These are phyloP conservation scores for Muricea muricata DNA, from an alignment of 92 coral and sea anemone species.

Conservation along the genomic window DNA sequence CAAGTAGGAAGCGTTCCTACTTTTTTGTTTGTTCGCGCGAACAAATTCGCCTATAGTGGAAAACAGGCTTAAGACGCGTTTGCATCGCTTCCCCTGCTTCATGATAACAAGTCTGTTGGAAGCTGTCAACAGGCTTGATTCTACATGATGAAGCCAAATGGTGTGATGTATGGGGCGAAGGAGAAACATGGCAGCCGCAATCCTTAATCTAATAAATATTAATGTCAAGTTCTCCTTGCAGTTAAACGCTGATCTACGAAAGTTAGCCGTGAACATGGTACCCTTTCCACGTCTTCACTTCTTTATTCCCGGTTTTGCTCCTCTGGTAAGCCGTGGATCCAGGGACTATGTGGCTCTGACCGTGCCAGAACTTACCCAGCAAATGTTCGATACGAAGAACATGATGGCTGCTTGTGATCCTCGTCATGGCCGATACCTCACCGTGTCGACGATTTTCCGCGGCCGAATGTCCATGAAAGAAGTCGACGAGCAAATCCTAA, in stretches of 20 bases:
- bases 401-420: constrained; percentile 99
- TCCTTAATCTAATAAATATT: no score
- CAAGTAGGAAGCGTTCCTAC: no score
- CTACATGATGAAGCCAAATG: no score
- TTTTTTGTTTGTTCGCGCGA: no score
- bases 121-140: no score
- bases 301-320: constrained; percentile 99
- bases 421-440: constrained; percentile 85
- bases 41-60: no score
- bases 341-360: constrained; percentile 83
- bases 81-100: no score
- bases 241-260: constrained; percentile 88
- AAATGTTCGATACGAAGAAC: constrained; percentile 93
- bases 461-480: constrained; percentile 99
- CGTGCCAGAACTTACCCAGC: constrained; percentile 89
- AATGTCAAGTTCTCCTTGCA: no score
- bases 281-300: constrained; percentile 98
- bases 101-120: no score
- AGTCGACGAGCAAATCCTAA: constrained; percentile 92
- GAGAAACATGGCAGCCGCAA: no score
- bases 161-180: no score
- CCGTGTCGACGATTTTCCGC: constrained; percentile 88
- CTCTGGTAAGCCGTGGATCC: constrained; percentile 92
- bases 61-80: no score
- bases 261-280: constrained; percentile 96